These are phyloP conservation scores for Epizoanthus stellaris DNA, from an alignment of 92 coral and sea anemone genomes.

Conservation along the genomic window DNA sequence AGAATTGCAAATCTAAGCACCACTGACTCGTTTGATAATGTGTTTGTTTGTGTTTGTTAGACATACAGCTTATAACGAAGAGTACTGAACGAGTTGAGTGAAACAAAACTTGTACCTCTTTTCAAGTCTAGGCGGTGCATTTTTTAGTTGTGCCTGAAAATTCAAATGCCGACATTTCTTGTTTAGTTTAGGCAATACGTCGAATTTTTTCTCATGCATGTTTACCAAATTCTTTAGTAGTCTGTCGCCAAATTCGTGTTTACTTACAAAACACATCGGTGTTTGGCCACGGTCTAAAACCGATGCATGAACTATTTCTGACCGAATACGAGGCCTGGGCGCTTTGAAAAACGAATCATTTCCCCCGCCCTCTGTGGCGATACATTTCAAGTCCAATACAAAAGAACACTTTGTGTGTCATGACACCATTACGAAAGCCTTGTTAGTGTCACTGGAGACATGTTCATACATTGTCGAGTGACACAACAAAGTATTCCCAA, in stretches of 20 bases:
- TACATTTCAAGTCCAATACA: constrained; percentile 6
- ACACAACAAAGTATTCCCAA: not conserved
- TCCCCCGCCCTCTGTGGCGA: not conserved
- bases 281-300: constrained; percentile 8
- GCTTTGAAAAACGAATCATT: not conserved
- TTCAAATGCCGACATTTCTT: not conserved
- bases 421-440: not conserved
- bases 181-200: not conserved
- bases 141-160: not conserved
- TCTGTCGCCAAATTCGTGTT: not conserved
- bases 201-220: not conserved
- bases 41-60: not conserved
- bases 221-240: constrained; percentile 15
- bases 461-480: not conserved
- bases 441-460: not conserved
- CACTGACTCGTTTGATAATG: not conserved
- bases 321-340: not conserved
- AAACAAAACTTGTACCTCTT: not conserved
- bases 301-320: not conserved
- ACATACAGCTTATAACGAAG: too few species aligned
- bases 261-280: constrained; percentile 26
- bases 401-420: not conserved
- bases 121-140: not conserved
- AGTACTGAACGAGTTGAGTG: not conserved
- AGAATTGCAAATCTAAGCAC: too few species aligned